Base-by-base conservation (phyloP, 1,140 invertebrate species). In the Microplitis demolitor region DNA sequence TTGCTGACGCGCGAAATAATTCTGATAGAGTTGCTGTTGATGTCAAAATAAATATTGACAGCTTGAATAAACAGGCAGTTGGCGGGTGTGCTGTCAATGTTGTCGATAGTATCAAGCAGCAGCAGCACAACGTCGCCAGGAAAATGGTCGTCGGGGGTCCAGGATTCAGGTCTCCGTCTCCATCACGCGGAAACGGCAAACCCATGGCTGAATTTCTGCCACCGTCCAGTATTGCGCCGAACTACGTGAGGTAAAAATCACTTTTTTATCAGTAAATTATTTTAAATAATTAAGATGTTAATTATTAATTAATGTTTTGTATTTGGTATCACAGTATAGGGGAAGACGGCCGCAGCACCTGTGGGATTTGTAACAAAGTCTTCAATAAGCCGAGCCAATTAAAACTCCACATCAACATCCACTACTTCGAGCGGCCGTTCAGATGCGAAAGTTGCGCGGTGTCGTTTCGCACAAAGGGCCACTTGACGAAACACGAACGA, bases 371-470 rank as follows among this genome's bases (percentile, higher is more conserved):
- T 87, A 92, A 93, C 70, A 98, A 97, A 87, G 92, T 92, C 71
- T 98, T 98, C 85, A 93, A 91, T 66, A 96, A 96, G 87, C 93
- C 94, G 61, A 94, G 94, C 79, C 96, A 98, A 83, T 87, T 98
- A 74, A 90, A 92, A 68, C 88, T 98, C 62, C 97, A 99, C 87
- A 93, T 97, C 82, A 98, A 98, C 85, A 97, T 97, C 79, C 97
- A 99, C 86, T 97, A 97, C 79, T 93, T 98, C 87, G 97, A 98
- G 82, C 90, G 96, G 61, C 95, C 95, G 67, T 98, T 94, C 80
- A 90, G 94, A 71, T 98, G 96, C 84, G 95, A 97, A 77, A 91
- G 94, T 5, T 98, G 97, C 84, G 94, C 93, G 33, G 93, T 97
- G 34, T 96, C 94, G 73, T 97, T 98, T 82, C 89, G 96, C 71